These are phyloP conservation scores for Cebus imitator DNA, from an alignment of 2,113 vertebrate genomes.

Conservation along the genomic window DNA sequence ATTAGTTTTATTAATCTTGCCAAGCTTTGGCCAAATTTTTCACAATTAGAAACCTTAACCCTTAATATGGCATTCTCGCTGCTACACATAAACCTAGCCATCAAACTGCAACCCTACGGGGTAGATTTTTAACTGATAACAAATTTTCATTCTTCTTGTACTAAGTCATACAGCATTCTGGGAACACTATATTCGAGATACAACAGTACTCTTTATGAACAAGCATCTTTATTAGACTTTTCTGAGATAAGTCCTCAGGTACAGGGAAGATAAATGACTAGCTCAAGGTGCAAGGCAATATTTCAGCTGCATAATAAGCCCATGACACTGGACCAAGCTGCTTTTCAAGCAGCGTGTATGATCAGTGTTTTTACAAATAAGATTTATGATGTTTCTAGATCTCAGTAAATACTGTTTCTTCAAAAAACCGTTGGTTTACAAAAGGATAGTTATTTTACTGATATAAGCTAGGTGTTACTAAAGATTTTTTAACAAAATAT, in stretches of 20 bases:
- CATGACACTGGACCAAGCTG: neutral
- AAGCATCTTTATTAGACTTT: slow-evolving; percentile 28
- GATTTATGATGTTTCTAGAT: neutral
- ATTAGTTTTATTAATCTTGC: slow-evolving; percentile 22
- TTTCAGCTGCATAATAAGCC: slow-evolving; percentile 9
- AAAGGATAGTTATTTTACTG: neutral
- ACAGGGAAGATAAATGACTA: neutral
- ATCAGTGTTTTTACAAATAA: neutral
- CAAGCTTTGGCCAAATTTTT: slow-evolving; percentile 64
- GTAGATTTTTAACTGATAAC: slow-evolving; percentile 58
- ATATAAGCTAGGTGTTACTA: neutral
- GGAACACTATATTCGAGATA: neutral
- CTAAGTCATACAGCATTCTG: neutral
- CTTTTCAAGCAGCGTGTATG: neutral
- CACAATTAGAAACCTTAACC: slow-evolving; percentile 46
- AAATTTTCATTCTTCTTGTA: slow-evolving; percentile 52
- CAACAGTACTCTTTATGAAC: neutral
- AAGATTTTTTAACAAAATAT: slow-evolving; percentile 21
- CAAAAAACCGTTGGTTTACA: neutral
- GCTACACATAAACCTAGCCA: slow-evolving; percentile 20
- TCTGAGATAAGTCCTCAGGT: neutral
- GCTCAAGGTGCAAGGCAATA: neutral
- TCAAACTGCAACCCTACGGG: slow-evolving; percentile 18
- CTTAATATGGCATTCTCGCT: neutral
- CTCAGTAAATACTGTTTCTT: neutral